Evolutionary conservation across 2,888 invertebrate genomes (phyloP), one percentile per base, ranked within the genome.

Genomic region (Xanthia icteritia): DNA sequence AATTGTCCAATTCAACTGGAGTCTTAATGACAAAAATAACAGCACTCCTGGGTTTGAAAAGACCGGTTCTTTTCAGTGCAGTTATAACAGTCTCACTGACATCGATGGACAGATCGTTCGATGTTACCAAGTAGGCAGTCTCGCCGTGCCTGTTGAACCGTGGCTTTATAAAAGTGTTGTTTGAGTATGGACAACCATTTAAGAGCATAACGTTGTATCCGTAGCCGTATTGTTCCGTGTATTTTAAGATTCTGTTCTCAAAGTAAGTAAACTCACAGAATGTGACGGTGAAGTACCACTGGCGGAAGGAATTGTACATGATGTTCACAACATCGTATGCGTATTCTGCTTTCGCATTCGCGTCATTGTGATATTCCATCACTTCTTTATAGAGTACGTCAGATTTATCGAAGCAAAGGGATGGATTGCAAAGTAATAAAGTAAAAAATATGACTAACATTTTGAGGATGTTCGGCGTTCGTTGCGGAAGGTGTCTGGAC

Each of bases 191-290:
- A 82, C 96, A 96, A 3, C 95, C 94, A 77, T 93, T 95, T n/a
- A 96, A 79, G 11, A 96, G 93, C 87, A 96, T 87, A 17, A 96
- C 94, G 66, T 96, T 95, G 79, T 96, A 95, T 56, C 96, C 96
- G 77, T 93, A 84, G 5, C 91, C 94, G 78, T 91, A 93, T 69
- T 92, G 95, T 86, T 96, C 96, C 0, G 94, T 95, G 81, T 95
- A 95, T 86, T 95, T 95, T 15, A 96, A 88, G 54, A 96, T 94
- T 83, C 94, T 93, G 83, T 96, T 96, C 76, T 96, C 96, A 73
- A 96, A 96, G 82, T 96, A 96, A 11, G 96, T 95, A 83, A 96
- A 96, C 36, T 96, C 95, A 81, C 96, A 96, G 80, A 95, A 96
- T 5, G 95, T 95, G 58, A 96, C 89, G 0, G 96, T 96, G 79